Evolutionary conservation across 2,888 invertebrate genomes (phyloP), one percentile per base, ranked within the genome.

Genomic region (Netelia virgata): DNA sequence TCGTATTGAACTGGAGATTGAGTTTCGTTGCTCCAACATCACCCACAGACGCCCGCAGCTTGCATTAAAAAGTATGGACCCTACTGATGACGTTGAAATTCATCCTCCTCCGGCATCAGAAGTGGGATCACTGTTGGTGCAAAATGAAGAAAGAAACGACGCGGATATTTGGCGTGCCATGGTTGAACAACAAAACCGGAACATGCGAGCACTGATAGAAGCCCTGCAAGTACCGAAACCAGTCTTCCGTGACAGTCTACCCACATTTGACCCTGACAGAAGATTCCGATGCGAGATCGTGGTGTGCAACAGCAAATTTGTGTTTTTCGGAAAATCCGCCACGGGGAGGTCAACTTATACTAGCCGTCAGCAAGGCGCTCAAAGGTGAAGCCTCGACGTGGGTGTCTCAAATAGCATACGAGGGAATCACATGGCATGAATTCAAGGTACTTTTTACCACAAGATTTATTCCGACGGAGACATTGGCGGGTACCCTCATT

Each of bases 391-490:
- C 77, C 18, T 18, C 85, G 36, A 43, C 70, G 28, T 79, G 85
- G 76, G 61, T 79, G 10, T 57, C 85, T 23, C 85, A 85, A 36
- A 63, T 79, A 14, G 63, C 41, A 47, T 83, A 59, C 53, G 11
- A 73, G 16, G 80, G 70, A 68, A 83, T 83, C 75, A 79, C 57
- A 10, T 83, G 85, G 85, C 16, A 55, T n/a, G 66, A 78, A 53
- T 85, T 80, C 28, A 84, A 84, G 20, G 70, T 80, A 23, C 28
- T 85, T 55, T 83, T 85, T n/a, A 41, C 84, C n/a, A 55, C 72
- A n/a, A 70, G 80, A 41, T 83, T 20, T 36, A 80, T 63, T 20
- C 20, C 28, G 28, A 84, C n/a, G n/a, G n/a, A n/a, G n/a, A n/a
- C 84, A 16, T 23, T 73, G 11, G 73, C 84, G n/a, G 84, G 78